Conservation (phyloP, 2,888 invertebrate species). For the Antitype chi region DNA sequence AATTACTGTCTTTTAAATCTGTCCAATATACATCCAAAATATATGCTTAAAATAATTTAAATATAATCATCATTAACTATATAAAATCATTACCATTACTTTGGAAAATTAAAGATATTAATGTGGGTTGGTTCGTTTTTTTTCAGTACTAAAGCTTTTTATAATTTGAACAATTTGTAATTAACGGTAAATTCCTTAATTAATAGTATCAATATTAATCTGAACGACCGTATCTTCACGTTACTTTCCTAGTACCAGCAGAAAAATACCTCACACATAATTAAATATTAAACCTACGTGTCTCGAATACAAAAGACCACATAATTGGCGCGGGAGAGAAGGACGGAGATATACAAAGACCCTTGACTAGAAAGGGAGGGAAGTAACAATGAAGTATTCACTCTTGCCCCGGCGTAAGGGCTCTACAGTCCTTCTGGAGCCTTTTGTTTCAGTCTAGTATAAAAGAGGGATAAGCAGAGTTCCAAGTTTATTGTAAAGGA, state of each 20-base stretch:
- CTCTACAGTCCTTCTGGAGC: conserved; percentile 47
- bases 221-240: background rate
- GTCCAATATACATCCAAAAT: no score
- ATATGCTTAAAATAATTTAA: no score
- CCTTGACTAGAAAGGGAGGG: conserved; percentile 35
- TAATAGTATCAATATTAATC: conserved; percentile 4
- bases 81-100: no score
- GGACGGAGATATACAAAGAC: conserved; percentile 28
- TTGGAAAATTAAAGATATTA: no score
- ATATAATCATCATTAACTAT: no score
- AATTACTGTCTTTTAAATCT: no score
- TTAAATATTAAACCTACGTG: conserved; percentile 58
- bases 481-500: conserved; percentile 42
- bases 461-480: conserved; percentile 45
- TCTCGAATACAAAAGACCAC: conserved; percentile 51
- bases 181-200: no score
- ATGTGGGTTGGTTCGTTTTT: no score
- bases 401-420: conserved; percentile 49
- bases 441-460: conserved; percentile 55
- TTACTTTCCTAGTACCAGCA: background rate
- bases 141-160: no score
- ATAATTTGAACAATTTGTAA: no score
- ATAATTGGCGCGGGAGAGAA: conserved; percentile 36
- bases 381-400: conserved; percentile 57
- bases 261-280: conserved; percentile 37